phyloP scores from a whole-genome alignment of 2,113 vertebrate species.

The Gasterosteus nipponicus region DNA sequence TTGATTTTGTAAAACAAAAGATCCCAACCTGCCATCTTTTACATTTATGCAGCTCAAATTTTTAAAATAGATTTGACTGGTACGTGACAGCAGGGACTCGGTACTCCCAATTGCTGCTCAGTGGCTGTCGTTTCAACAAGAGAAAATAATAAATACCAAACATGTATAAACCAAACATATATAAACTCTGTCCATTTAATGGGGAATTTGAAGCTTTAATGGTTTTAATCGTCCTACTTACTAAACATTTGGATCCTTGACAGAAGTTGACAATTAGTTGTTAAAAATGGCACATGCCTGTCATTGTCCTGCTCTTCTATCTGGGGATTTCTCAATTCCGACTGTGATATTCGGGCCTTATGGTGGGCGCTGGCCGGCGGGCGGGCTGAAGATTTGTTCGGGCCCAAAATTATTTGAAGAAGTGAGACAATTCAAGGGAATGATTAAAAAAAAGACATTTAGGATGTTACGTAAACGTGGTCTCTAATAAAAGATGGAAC shows the following conservation, averaged over 20 bases:
- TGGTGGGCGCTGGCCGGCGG: background rate
- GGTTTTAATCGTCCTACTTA: background rate
- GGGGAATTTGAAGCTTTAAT: background rate
- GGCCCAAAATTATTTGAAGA: constrained; percentile 4
- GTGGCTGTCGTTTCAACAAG: background rate
- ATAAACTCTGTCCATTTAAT: background rate
- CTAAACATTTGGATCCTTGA: background rate
- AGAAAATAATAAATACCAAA: background rate
- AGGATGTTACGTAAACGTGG: background rate
- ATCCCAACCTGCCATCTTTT: background rate
- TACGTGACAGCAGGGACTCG: background rate
- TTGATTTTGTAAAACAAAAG: background rate
- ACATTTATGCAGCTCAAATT: background rate
- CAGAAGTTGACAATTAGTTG: constrained; percentile 4
- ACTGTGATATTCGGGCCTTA: background rate
- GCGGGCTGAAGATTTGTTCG: background rate
- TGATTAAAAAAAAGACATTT: background rate
- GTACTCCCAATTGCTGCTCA: background rate
- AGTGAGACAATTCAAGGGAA: constrained; percentile 9
- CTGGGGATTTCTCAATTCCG: constrained; percentile 20
- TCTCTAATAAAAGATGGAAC: background rate
- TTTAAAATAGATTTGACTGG: background rate
- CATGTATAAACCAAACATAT: background rate
- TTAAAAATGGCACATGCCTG: constrained; percentile 36
- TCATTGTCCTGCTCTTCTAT: background rate